Evolutionary conservation across 2,797 vertebrate genomes (phyloP).

Genomic region (Phataginus tricuspis): DNA sequence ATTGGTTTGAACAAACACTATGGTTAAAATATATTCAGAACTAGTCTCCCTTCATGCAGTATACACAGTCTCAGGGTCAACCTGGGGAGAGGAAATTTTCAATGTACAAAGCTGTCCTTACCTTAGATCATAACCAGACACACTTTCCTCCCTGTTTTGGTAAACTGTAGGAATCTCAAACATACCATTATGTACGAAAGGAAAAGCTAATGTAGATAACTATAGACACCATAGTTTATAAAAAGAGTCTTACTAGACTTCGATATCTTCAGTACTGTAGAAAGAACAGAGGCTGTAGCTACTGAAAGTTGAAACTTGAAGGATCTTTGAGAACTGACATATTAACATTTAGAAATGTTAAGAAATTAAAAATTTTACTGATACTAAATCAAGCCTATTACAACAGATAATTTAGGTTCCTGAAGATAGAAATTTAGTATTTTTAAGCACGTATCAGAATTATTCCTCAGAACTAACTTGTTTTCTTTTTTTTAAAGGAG

Average conservation of each 20-base stretch:
- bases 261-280: conserved; percentile 82
- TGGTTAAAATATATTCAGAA: conserved; percentile 24
- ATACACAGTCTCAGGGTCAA: neutral
- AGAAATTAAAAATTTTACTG: conserved; percentile 81
- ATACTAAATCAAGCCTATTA: conserved; percentile 78
- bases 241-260: conserved; percentile 77
- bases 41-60: neutral
- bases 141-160: conserved; percentile 73
- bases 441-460: conserved; percentile 86
- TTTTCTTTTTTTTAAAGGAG: conserved; percentile 82
- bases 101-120: conserved; percentile 47
- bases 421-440: conserved; percentile 81
- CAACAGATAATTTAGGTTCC: conserved; percentile 79
- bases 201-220: conserved; percentile 53
- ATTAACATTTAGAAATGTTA: conserved; percentile 71
- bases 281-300: conserved; percentile 79
- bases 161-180: conserved; percentile 90
- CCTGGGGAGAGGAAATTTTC: neutral
- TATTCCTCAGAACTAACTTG: conserved; percentile 75
- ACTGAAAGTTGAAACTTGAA: conserved; percentile 73
- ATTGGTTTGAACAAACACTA: neutral
- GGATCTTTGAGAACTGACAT: conserved; percentile 81
- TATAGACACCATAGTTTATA: conserved; percentile 71
- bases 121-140: conserved; percentile 16
- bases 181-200: conserved; percentile 90